Base-by-base conservation (phyloP, 2,797 vertebrate genomes). In the Eremophila alpestris region DNA sequence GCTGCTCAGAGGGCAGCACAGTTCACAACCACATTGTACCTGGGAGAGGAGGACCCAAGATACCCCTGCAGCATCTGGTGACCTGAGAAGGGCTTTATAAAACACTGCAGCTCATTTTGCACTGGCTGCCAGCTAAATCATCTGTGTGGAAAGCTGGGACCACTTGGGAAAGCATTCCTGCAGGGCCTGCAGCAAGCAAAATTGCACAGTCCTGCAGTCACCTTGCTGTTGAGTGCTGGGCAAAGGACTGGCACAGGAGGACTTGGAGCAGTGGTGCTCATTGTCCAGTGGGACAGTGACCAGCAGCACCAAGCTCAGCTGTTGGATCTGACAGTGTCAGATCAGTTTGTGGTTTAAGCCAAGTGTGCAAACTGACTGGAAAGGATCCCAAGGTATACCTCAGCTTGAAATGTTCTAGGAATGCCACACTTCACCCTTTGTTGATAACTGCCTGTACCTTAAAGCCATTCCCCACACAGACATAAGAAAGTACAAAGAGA, bases 201-300 rank as follows among this genome's bases (percentile, higher is more conserved):
- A 36, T 4, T 46, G 29, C 22, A 29, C 27, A 34, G 75, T 16
- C 55, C 65, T 26, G 21, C 56, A 70, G 56, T 49, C 23, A 5
- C 8, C 6, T 17, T 52, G 41, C 69, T 78, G 56, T 1, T 2
- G 30, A 64, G 60, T 17, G 56, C 62, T 55, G 63, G 34, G 21
- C 48, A 36, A 70, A 30, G 58, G 34, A 52, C 36, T 38, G 77
- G 59, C 1, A 1, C 26, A 17, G 54, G 40, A 78, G 46, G 27
- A 60, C 49, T 26, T 5, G 2, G 14, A 38, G 36, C 52, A 38
- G 7, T 1, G 1, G 11, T 45, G 69, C 65, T 30, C 1, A 0
- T 6, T 32, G 36, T 46, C 52, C 45, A 29, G 49, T 22, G 21
- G 43, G 40, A 43, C 75, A 64, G 71, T 52, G 77, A 36, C 7